A percentile compares a stretch with the other conserved stretches of the same genome.
Evolutionary conservation across 1,140 invertebrate genomes (phyloP).

Genomic region (Saccostrea glomerata): DNA sequence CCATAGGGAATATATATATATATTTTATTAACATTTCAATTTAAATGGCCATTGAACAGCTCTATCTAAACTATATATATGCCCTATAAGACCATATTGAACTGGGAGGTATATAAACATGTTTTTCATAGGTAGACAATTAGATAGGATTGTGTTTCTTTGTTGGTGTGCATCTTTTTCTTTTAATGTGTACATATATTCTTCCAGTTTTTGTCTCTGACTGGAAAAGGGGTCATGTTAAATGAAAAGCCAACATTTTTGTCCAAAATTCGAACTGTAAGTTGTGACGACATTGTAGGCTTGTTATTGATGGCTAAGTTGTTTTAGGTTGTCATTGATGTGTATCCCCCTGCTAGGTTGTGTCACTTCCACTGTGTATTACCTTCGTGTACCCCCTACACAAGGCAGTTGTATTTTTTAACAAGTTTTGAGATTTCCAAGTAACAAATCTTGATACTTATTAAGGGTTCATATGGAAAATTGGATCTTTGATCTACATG

Average conservation of each 20-base stretch:
- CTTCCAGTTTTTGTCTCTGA: constrained; percentile 65
- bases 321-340: background rate
- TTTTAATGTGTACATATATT: background rate
- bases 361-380: background rate
- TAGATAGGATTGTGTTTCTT: too few relatives aligned
- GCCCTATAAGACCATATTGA: background rate
- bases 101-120: background rate
- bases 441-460: background rate
- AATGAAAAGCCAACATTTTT: constrained; percentile 67
- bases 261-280: constrained; percentile 55
- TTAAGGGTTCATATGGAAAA: background rate
- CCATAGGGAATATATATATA: background rate
- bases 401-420: background rate
- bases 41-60: background rate
- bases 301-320: background rate
- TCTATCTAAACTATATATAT: background rate
- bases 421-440: constrained; percentile 11
- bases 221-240: constrained; percentile 60
- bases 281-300: constrained; percentile 20
- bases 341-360: constrained; percentile 20
- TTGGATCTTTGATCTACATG: background rate
- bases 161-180: too few relatives aligned
- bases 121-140: too few relatives aligned
- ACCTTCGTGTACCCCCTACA: background rate
- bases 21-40: background rate